Evolutionary conservation across 2,888 invertebrate species (phyloP), one percentile per base, ranked within the genome.

Genomic region (Tipula vernalis): DNA sequence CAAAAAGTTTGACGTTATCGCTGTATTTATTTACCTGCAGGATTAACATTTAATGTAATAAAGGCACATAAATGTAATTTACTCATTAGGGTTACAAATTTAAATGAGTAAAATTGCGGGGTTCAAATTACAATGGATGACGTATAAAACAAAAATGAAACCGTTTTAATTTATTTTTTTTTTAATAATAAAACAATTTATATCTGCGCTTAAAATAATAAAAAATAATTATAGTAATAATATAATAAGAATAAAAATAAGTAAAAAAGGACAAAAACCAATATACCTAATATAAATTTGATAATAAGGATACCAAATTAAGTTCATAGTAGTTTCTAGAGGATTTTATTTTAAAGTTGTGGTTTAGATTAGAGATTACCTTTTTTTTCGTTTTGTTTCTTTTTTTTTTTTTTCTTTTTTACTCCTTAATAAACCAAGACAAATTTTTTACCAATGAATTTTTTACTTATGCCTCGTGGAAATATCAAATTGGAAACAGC

Each of bases 401-500:
- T 28, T 12, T 51, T 51, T 15, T 51, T 51, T 28, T 71, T 28
- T 10, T 71, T 71, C 28, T 28, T 71, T n/a, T 71, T 71, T 28
- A 10, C 28, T 10, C 28, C 8, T 71, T 8, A 71, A 71, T 71
- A 71, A 71, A 71, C 71, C 71, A 71, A 71, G 71, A 71, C 71
- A 71, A 71, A 71, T 71, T 71, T 71, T 71, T 71, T 42, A 36
- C 36, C 51, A 51, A 51, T 51, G 51, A 51, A 51, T 51, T 86
- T 86, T 86, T 42, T 51, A 86, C 86, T 86, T 28, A 86, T 51
- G 86, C 51, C 86, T 57, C 86, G 51, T 15, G 51, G 51, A 86
- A 36, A 42, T 39, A 86, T 51, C 13, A 86, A 51, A 86, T 36
- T 44, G 36, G 86, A 44, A 36, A 86, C 44, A 36, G 36, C 44